Evolutionary conservation across 2,797 vertebrate species (phyloP).

Genomic region (Triplophysa yarkandensis): DNA sequence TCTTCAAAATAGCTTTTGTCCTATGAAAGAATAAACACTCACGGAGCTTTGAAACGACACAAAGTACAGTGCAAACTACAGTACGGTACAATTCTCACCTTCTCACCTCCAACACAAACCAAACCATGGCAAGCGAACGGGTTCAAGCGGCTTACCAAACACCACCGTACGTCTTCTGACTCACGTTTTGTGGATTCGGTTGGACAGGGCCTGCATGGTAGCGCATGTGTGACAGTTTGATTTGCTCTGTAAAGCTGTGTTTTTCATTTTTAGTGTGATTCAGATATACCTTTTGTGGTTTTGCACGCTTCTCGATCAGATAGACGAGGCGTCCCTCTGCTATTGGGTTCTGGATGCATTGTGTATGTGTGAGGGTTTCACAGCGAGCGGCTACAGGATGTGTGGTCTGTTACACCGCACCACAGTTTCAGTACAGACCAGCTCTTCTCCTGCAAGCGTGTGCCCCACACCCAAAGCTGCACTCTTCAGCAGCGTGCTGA

Average conservation of each 20-base stretch:
- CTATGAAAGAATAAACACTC: no score
- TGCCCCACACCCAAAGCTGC: constrained; percentile 46
- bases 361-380: constrained; percentile 34
- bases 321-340: constrained; percentile 43
- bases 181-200: constrained; percentile 3
- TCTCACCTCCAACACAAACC: neutral
- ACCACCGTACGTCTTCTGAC: constrained; percentile 19
- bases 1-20: no score
- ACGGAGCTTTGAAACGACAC: no score
- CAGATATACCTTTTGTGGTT: constrained; percentile 64
- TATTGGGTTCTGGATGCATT: constrained; percentile 47
- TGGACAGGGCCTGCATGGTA: neutral
- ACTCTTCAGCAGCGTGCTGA: constrained; percentile 28
- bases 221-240: constrained; percentile 60
- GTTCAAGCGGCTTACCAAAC: constrained; percentile 17
- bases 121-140: neutral
- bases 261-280: constrained; percentile 71
- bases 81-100: neutral
- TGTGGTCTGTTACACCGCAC: constrained; percentile 70
- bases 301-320: constrained; percentile 56
- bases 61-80: no score
- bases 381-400: constrained; percentile 64
- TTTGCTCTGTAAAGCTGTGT: constrained; percentile 66
- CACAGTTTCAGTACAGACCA: constrained; percentile 58
- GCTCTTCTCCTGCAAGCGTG: constrained; percentile 39